Conservation (phyloP, 2,797 vertebrate species). For the Falco cherrug region DNA sequence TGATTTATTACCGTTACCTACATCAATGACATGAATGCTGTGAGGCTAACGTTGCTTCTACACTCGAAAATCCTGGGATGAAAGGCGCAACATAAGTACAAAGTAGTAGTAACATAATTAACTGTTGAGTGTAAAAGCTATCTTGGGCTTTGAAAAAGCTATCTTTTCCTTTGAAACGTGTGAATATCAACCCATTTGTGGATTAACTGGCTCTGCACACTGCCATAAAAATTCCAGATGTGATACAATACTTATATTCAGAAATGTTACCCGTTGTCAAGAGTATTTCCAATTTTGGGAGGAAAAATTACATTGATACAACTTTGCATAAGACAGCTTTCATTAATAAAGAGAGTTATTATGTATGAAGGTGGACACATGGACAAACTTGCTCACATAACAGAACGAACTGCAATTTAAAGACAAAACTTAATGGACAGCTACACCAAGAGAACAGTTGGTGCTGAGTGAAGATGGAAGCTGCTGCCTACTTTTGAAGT, state of each 20-base stretch:
- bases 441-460: neutral
- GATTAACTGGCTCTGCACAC: slow-evolving; percentile 7
- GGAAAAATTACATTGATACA: neutral
- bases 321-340: neutral
- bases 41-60: neutral
- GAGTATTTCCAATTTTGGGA: neutral
- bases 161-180: neutral
- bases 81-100: neutral
- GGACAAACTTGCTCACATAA: neutral
- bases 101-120: slow-evolving; percentile 8
- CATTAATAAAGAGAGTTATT: neutral
- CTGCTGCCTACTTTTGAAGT: neutral
- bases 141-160: slow-evolving; percentile 28
- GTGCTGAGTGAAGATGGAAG: neutral
- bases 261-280: slow-evolving; percentile 4
- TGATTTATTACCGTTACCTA: slow-evolving; percentile 42
- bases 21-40: neutral
- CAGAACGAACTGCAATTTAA: neutral
- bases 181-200: neutral
- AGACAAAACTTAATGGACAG: neutral
- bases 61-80: neutral
- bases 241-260: neutral
- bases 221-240: slow-evolving; percentile 24
- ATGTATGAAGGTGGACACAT: neutral
- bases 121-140: neutral